Evolutionary conservation across 2,797 vertebrate genomes (phyloP), one percentile per base, ranked within the genome.

Genomic region (Leptatherina wallacei): DNA sequence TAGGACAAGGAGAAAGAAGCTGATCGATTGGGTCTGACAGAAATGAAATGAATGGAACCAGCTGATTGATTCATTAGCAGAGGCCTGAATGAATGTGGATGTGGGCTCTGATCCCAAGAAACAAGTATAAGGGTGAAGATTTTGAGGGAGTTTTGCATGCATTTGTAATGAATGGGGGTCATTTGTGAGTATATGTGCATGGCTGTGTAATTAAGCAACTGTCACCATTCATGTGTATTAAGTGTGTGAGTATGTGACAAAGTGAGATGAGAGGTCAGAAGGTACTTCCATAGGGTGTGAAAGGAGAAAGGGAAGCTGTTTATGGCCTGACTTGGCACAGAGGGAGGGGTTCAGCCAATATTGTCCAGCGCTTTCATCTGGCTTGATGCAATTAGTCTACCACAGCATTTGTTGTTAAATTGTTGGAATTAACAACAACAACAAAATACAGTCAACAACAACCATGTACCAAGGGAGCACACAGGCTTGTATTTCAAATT

Each of bases 21-120:
- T 93, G 93, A 93, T 93, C 91, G 78, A 94, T 93, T 76, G 80
- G 70, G 40, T 78, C 83, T 93, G 93, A 92, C 91, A 93, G 92
- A 82, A 84, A 60, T 55, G 60, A 90, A 88, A 90, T 87, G 84
- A 90, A 93, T 88, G 86, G 88, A 89, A 92, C 81, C 89, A 84
- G 87, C 88, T 87, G 88, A 92, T 91, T 91, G 91, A 93, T 92
- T 92, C 89, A 92, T 92, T 89, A 90, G 84, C 69, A 73, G 77
- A 65, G 69, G 69, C 61, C 61, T 24, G 74, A 77, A 78, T 69
- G 77, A 73, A 73, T 66, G 75, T 61, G 42, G 73, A 82, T 59
- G 73, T 44, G 57, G 63, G 69, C 65, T 68, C 62, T 87, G 86
- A 89, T 88, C 84, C 81, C 64, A 67, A 60, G 7, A 84, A 73